Conservation (phyloP, 2,113 vertebrate genomes). For the Xerus inauris region DNA sequence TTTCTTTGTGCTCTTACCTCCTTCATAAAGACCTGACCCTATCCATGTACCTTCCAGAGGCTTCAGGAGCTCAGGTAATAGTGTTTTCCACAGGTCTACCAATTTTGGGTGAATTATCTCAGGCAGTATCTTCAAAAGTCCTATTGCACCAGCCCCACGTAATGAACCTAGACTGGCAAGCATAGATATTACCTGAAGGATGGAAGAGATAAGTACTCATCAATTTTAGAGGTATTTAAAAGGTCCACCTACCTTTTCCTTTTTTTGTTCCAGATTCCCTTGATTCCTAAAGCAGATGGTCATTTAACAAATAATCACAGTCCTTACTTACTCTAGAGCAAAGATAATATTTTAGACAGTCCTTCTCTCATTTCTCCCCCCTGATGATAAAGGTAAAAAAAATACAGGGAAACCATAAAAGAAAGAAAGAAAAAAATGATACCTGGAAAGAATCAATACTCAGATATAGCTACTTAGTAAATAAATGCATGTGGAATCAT, state of each 20-base stretch:
- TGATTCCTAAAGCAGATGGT: not conserved
- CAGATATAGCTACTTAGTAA: not conserved
- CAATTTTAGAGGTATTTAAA: not conserved
- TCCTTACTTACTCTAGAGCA: not conserved
- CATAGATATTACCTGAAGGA: constrained; percentile 71
- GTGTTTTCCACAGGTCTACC: constrained; percentile 66
- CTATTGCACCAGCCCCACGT: constrained; percentile 68
- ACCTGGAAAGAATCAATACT: not conserved
- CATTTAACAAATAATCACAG: not conserved
- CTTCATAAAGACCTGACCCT: not conserved
- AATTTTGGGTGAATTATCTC: constrained; percentile 77
- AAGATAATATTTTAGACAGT: constrained; percentile 3
- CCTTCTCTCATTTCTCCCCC: not conserved
- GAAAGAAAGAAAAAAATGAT: not conserved
- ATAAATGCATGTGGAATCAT: not conserved
- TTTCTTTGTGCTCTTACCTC: not conserved
- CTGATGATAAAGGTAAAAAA: not conserved
- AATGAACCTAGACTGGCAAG: constrained; percentile 70
- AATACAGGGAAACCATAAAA: not conserved
- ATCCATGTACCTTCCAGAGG: constrained; percentile 72
- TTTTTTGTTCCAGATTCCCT: not conserved
- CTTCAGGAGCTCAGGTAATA: constrained; percentile 65
- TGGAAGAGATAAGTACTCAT: not conserved
- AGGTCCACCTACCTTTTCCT: not conserved
- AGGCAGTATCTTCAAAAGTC: constrained; percentile 75